A percentile compares a stretch with the other conserved stretches of the same genome.
These are phyloP conservation scores for Micromesistius poutassou DNA, from an alignment of 2,797 vertebrate genomes.

Conservation along the genomic window DNA sequence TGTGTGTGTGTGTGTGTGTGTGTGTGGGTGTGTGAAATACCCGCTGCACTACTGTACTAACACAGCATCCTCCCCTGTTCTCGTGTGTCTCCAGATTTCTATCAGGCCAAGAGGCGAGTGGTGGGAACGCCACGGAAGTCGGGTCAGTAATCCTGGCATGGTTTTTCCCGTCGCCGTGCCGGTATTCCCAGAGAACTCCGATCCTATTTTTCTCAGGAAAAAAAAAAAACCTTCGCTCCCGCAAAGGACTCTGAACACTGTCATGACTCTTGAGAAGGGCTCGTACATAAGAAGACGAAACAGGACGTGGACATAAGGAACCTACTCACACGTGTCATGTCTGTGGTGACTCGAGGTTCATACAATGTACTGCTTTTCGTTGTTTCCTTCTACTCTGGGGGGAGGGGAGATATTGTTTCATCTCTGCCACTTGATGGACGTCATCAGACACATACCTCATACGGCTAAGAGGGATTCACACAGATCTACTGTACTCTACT, in stretches of 20 bases:
- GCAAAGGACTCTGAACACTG: slow-evolving; percentile 37
- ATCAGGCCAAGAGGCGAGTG: slow-evolving; percentile 79
- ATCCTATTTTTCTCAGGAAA: slow-evolving; percentile 53
- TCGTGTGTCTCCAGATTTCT: slow-evolving; percentile 79
- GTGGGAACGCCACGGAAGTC: slow-evolving; percentile 70
- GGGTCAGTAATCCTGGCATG: slow-evolving; percentile 67
- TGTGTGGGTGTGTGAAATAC: background rate
- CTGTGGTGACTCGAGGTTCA: background rate
- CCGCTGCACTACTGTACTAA: background rate
- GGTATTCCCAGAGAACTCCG: slow-evolving; percentile 26
- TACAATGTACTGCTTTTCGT: background rate
- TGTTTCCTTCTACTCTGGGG: background rate
- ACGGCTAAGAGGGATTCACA: background rate
- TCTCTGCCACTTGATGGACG: background rate
- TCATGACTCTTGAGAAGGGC: slow-evolving; percentile 6
- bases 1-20: background rate
- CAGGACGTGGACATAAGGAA: slow-evolving; percentile 30
- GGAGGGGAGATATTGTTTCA: background rate
- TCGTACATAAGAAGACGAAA: slow-evolving; percentile 14
- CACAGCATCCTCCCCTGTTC: background rate
- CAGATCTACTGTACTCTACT: background rate
- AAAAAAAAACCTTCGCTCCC: background rate
- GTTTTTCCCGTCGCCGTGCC: background rate
- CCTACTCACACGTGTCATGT: slow-evolving; percentile 23
- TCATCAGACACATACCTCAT: background rate